A percentile compares a stretch with the other conserved stretches of the same genome.
Conservation (phyloP, 1,140 invertebrate genomes). For the Drosophila neocordata region DNA sequence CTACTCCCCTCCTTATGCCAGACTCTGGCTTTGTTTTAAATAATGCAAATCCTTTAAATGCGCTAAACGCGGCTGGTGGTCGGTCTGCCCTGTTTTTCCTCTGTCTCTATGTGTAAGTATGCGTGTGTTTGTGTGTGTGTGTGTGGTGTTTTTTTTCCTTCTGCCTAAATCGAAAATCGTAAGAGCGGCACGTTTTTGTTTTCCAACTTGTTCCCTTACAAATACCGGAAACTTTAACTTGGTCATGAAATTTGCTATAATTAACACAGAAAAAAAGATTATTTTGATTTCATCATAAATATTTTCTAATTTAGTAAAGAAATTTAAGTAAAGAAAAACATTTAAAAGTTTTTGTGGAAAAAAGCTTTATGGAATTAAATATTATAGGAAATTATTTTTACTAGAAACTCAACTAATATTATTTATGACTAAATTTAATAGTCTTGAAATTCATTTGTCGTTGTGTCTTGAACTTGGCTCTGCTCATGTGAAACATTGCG, state of each 20-base stretch:
- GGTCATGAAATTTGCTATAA: neutral
- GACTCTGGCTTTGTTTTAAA: constrained; percentile 57
- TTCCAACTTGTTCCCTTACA: constrained; percentile 31
- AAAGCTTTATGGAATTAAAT: too few species aligned
- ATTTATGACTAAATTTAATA: too few species aligned
- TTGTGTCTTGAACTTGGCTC: too few species aligned
- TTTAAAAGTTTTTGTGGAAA: too few species aligned
- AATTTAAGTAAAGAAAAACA: too few species aligned
- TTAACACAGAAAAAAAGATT: neutral
- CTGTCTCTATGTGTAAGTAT: neutral
- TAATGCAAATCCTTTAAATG: constrained; percentile 77
- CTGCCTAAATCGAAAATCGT: constrained; percentile 56
- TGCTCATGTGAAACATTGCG: too few species aligned
- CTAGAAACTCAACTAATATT: too few species aligned
- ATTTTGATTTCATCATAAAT: neutral
- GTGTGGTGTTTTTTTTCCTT: neutral
- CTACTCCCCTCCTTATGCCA: neutral
- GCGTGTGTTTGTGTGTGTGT: neutral
- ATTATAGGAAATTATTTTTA: too few species aligned
- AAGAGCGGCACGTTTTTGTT: constrained; percentile 56
- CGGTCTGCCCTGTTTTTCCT: neutral
- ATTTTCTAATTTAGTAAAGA: too few species aligned
- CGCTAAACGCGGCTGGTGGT: constrained; percentile 63
- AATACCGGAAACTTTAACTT: neutral
- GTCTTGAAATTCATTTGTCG: too few species aligned